Evolutionary conservation across 2,888 invertebrate species (phyloP), one percentile per base, ranked within the genome.

Genomic region (Cheilosia vernalis): DNA sequence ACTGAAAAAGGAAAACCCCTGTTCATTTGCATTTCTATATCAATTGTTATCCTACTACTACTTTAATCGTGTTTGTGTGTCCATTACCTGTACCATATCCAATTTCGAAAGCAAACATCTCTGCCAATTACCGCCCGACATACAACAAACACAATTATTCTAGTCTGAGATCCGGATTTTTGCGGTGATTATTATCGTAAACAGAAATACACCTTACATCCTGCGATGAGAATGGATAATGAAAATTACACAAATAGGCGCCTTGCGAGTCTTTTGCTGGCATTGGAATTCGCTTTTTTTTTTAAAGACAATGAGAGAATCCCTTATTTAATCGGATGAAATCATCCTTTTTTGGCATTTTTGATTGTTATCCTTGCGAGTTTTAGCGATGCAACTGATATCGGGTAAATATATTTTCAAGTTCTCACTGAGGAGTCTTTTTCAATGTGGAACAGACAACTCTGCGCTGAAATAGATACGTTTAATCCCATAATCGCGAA

Each of bases 131-230:
- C 72, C 44, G 33, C 44, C 61, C 15, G 58, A 58, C 10, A 17
- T 17, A 33, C 19, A 61, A 51, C 66, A 78, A 53, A 44, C 56
- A 56, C 24, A 76, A 80, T 85, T 55, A 80, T 85, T 55, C 80
- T 19, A 27, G 70, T 80, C 80, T 85, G 76, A 58, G 76, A 66
- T 66, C 17, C 17, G 66, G 69, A 69, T 80, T 76, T 51, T 60
- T 84, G 84, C 84, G 76, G 76, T 30, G 81, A 81, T 85, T 70
- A 81, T 77, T 85, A 85, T 85, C 81, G 61, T 56, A 85, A 81
- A 85, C 85, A 85, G 77, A 85, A 61, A 72, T 81, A 81, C 85
- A 85, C 85, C 85, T 85, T 72, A 77, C 85, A 67, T 84, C 79
- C 85, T 72, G 30, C 30, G 70, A 67, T 64, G 37, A 49, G 10